phyloP scores from a whole-genome alignment of 2,888 invertebrate genomes.

The Leucozona laternaria region DNA sequence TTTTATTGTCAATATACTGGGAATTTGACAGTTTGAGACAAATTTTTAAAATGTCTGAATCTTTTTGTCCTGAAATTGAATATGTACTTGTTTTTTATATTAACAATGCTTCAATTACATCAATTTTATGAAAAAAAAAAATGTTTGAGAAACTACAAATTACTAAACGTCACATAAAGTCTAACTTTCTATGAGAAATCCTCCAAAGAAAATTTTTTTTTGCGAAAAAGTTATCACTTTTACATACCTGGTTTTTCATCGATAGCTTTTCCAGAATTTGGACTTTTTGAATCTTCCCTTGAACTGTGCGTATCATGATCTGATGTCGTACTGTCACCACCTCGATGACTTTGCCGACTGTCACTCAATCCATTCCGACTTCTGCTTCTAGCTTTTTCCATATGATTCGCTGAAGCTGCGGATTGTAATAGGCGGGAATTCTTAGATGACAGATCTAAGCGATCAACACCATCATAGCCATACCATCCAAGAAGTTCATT shows the following conservation, averaged over 20 bases:
- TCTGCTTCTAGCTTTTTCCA: slow-evolving; percentile 57
- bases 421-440: slow-evolving; percentile 81
- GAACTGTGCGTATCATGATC: slow-evolving; percentile 83
- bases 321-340: slow-evolving; percentile 81
- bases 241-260: slow-evolving; percentile 82
- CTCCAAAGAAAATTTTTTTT: too few relatives aligned
- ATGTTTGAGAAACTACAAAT: too few relatives aligned
- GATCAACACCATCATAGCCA: slow-evolving; percentile 91
- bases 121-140: too few relatives aligned
- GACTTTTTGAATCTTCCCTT: slow-evolving; percentile 83
- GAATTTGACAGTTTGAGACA: too few relatives aligned
- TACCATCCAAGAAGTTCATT: slow-evolving; percentile 96
- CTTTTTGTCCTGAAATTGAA: too few relatives aligned
- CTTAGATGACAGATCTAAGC: slow-evolving; percentile 84
- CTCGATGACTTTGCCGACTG: slow-evolving; percentile 69
- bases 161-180: too few relatives aligned
- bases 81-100: too few relatives aligned
- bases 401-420: slow-evolving; percentile 55
- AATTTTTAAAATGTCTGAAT: too few relatives aligned
- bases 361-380: slow-evolving; percentile 75
- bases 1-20: too few relatives aligned
- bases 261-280: slow-evolving; percentile 80
- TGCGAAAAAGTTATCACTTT: too few relatives aligned
- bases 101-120: too few relatives aligned
- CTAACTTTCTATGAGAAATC: too few relatives aligned